A percentile compares a stretch with the other conserved stretches of the same genome.
These are phyloP conservation scores for Pseudomyrmex flavicornis DNA, from an alignment of 1,140 invertebrate species.

Conservation along the genomic window DNA sequence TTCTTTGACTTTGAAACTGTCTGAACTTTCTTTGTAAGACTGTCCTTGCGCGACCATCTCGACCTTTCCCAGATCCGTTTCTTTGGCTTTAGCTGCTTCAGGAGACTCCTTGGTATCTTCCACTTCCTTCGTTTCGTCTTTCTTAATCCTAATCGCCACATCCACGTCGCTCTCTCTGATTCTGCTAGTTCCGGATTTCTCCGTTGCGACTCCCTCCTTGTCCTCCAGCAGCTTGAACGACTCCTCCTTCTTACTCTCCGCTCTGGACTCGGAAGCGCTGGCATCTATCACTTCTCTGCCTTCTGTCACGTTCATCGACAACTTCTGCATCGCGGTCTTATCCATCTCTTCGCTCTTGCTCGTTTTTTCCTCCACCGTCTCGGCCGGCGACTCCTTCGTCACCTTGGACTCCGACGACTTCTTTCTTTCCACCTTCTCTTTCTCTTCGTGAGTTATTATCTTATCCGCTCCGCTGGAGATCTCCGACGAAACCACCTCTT, in stretches of 20 bases:
- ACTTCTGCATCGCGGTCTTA: slow-evolving; percentile 70
- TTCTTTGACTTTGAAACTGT: slow-evolving; percentile 43
- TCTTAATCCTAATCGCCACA: slow-evolving; percentile 76
- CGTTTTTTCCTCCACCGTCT: slow-evolving; percentile 76
- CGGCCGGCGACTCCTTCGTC: slow-evolving; percentile 75
- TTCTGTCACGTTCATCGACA: slow-evolving; percentile 73
- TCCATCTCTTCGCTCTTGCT: slow-evolving; percentile 74
- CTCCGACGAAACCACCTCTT: slow-evolving; percentile 78
- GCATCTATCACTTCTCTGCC: slow-evolving; percentile 78
- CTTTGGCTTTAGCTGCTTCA: background rate
- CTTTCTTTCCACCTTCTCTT: slow-evolving; percentile 76
- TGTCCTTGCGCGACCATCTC: slow-evolving; percentile 73
- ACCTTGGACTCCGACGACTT: slow-evolving; percentile 74
- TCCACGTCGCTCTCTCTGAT: slow-evolving; percentile 75
- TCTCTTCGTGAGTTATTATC: slow-evolving; percentile 78
- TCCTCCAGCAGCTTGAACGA: slow-evolving; percentile 72
- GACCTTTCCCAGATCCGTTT: slow-evolving; percentile 52
- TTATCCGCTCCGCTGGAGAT: slow-evolving; percentile 75
- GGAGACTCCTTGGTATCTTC: slow-evolving; percentile 37
- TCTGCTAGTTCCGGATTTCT: slow-evolving; percentile 68
- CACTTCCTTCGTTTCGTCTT: slow-evolving; percentile 62
- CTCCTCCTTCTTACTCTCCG: slow-evolving; percentile 71
- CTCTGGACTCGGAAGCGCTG: slow-evolving; percentile 66
- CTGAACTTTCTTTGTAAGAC: slow-evolving; percentile 68
- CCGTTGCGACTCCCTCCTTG: slow-evolving; percentile 71